Conservation (phyloP, 64 coral and sea anemone species). For the Acropora yongei region DNA sequence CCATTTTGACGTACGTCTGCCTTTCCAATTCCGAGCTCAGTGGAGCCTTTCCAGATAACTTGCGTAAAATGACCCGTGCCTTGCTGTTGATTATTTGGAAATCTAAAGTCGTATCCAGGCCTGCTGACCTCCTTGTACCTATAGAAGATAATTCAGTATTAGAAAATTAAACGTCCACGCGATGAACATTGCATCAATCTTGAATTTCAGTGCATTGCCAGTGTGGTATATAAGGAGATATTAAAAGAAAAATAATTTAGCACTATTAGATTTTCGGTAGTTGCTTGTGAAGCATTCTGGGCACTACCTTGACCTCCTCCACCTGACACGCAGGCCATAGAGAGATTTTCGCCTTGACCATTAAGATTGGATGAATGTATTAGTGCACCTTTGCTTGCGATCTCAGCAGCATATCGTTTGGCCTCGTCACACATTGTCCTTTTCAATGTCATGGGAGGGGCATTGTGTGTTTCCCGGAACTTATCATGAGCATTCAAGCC, state of each 20-base stretch:
- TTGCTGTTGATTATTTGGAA: constrained; percentile 7
- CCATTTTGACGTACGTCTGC: constrained; percentile 39
- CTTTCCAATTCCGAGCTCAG: constrained; percentile 70
- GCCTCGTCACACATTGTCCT: constrained; percentile 59
- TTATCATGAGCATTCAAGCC: constrained; percentile 62
- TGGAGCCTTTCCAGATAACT: constrained; percentile 75
- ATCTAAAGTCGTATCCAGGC: constrained; percentile 62
- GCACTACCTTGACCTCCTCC: too few relatives aligned
- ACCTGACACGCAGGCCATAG: background rate
- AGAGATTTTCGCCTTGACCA: constrained; percentile 68
- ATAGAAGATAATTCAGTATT: background rate
- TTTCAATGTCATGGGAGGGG: constrained; percentile 63
- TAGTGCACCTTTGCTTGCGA: constrained; percentile 1
- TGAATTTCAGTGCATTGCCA: too few relatives aligned
- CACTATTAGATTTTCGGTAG: background rate
- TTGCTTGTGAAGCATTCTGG: constrained; percentile 17
- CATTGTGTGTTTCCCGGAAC: constrained; percentile 60
- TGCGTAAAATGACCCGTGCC: constrained; percentile 83
- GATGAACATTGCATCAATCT: too few relatives aligned
- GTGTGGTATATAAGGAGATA: too few relatives aligned
- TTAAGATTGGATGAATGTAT: constrained; percentile 6
- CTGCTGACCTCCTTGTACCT: constrained; percentile 70
- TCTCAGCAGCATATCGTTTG: constrained; percentile 56
- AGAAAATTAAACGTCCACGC: background rate
- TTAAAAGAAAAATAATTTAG: too few relatives aligned